Evolutionary conservation across 2,113 vertebrate genomes (phyloP).

Genomic region (Peromyscus californicus): DNA sequence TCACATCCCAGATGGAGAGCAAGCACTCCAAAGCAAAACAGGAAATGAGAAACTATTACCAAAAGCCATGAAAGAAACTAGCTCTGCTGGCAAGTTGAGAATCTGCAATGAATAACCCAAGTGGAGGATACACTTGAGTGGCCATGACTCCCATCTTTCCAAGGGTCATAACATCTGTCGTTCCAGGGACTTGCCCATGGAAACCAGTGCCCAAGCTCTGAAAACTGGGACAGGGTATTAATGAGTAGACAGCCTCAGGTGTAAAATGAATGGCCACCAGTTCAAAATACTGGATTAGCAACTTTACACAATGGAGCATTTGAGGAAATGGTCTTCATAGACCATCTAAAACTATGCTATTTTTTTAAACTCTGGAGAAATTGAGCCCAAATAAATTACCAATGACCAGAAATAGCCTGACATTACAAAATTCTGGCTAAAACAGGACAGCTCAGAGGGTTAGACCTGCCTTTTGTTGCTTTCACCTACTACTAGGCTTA

Average conservation of each 20-base stretch:
- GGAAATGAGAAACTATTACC: conserved; percentile 41
- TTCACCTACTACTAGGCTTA: background rate
- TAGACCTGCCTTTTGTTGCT: background rate
- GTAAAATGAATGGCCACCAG: background rate
- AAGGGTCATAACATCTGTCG: background rate
- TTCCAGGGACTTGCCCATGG: background rate
- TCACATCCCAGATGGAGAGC: conserved; percentile 50
- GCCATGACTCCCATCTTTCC: background rate
- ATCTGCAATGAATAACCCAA: background rate
- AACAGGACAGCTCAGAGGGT: background rate
- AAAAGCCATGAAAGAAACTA: background rate
- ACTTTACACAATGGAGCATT: background rate
- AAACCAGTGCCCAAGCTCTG: background rate
- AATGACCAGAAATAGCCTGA: background rate
- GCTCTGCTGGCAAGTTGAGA: background rate
- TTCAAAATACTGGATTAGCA: background rate
- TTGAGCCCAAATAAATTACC: background rate
- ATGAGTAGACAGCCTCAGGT: background rate
- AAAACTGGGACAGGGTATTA: background rate
- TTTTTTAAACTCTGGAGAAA: conserved; percentile 10
- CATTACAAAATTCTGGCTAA: background rate
- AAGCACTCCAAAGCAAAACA: conserved; percentile 49
- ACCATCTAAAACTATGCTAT: background rate
- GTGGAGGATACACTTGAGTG: background rate
- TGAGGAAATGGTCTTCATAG: background rate